Base-by-base conservation (phyloP, 2,797 vertebrate species). In the Acomys russatus region DNA sequence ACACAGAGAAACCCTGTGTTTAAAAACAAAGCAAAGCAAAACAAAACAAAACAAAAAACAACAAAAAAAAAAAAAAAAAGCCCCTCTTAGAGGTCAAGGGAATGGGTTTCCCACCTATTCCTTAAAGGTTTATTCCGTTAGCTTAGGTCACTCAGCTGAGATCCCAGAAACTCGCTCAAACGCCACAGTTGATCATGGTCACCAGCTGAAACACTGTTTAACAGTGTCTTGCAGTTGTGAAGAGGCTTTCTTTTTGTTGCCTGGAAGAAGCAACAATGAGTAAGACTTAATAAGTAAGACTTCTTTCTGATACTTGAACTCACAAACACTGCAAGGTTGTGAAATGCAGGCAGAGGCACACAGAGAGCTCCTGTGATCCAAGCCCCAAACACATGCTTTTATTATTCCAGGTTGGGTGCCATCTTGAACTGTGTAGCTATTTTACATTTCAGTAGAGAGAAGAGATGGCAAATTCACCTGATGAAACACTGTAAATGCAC, bases 161-260 rank as follows among this genome's bases (percentile, higher is more conserved):
- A 70, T 70, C 33, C 18, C 2, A 82, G 38, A 56, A 22, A 92
- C 91, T 85, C 61, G 85, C 33, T 30, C 4, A 96, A 90, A 91
- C 28, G 74, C 49, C 56, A 66, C 38, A 79, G 86, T 71, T 91
- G 92, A 96, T 92, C 1, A 74, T 83, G 12, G 0, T 89, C 54
- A 59, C 18, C 22, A 77, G n/a, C 95, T 96, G 54, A 96, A 97
- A 94, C 9, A 49, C 64, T 95, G 84, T 76, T 93, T 92, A 83
- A 68, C 38, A 8, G 79, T 59, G 35, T 54, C 51, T 63, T 70
- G 9, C n/a, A 61, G n/a, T 0, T 59, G 18, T 38, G 84, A 49
- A 7, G 4, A 61, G 66, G 18, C 2, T 95, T 76, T 91, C 30
- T 10, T 92, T 17, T 25, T 96, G 61, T 25, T 84, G 23, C 35